Percentiles rank a stretch among this genome's conserved stretches.
Conservation (phyloP, 2,888 invertebrate species). For the Alloplasta piceator region DNA sequence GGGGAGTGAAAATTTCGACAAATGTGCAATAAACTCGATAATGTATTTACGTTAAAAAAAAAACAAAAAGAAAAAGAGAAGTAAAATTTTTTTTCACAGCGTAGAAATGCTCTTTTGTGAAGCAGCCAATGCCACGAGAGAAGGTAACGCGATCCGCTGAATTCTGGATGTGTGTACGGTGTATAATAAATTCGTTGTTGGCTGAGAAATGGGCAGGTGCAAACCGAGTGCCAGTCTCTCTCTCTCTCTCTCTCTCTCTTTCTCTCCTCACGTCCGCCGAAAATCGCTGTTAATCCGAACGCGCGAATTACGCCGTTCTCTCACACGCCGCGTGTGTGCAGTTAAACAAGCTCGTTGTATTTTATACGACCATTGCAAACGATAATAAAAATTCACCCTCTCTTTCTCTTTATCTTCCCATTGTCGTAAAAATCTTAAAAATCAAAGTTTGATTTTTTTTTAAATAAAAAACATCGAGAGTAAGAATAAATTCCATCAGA, state of each 20-base stretch:
- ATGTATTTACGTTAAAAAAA: not conserved
- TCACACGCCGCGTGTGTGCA: conserved; percentile 19
- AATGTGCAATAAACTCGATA: not conserved
- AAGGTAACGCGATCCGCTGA: not conserved
- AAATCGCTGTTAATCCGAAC: conserved; percentile 57
- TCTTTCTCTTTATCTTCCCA: not conserved
- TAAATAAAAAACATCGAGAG: not conserved
- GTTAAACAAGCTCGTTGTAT: conserved; percentile 21
- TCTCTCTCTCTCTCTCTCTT: not conserved
- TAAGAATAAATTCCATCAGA: too few relatives aligned
- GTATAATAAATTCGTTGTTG: conserved; percentile 43
- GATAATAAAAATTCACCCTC: not conserved
- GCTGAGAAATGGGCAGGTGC: conserved; percentile 51
- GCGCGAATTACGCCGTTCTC: conserved; percentile 44
- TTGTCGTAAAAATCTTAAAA: not conserved
- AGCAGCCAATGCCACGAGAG: conserved; percentile 8
- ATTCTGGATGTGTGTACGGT: not conserved
- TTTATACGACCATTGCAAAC: conserved; percentile 13
- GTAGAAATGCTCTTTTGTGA: not conserved
- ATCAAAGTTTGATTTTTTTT: not conserved
- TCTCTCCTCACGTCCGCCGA: conserved; percentile 31
- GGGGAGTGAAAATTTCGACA: not conserved
- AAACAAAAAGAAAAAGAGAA: not conserved
- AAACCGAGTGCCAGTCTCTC: conserved; percentile 31
- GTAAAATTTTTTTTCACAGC: not conserved